A percentile compares a stretch with the other conserved stretches of the same genome.
Conservation (phyloP, 2,113 vertebrate species). For the Etheostoma cragini region DNA sequence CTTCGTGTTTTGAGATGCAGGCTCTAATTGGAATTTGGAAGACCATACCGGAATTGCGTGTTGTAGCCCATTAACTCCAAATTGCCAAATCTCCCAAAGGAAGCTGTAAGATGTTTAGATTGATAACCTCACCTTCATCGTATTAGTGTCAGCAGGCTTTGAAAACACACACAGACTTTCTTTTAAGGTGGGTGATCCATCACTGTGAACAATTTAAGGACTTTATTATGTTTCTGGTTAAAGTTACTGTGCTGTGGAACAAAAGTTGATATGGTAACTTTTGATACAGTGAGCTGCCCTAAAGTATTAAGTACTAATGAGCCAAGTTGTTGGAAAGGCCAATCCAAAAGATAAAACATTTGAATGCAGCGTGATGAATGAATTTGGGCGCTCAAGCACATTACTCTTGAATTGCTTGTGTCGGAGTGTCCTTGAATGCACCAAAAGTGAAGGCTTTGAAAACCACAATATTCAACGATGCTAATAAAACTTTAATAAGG, state of each 20-base stretch:
- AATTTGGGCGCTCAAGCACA: too few relatives aligned
- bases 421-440: too few relatives aligned
- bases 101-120: slow-evolving; percentile 18
- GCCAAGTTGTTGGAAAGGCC: background rate
- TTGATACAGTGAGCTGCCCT: background rate
- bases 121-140: slow-evolving; percentile 38
- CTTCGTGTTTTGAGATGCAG: background rate
- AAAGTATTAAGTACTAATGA: background rate
- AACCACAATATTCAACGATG: too few relatives aligned
- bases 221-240: background rate
- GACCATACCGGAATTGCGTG: background rate
- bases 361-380: too few relatives aligned
- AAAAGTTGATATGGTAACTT: background rate
- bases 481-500: too few relatives aligned
- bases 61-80: slow-evolving; percentile 46
- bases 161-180: slow-evolving; percentile 9
- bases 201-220: slow-evolving; percentile 7
- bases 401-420: too few relatives aligned
- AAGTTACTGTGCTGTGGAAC: background rate
- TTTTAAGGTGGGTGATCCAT: slow-evolving; percentile 31
- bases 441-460: too few relatives aligned
- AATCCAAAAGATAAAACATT: background rate
- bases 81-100: background rate
- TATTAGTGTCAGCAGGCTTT: slow-evolving; percentile 6
- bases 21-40: slow-evolving; percentile 24